phyloP scores from a whole-genome alignment of 1,140 invertebrate species.

The Littorina saxatilis region DNA sequence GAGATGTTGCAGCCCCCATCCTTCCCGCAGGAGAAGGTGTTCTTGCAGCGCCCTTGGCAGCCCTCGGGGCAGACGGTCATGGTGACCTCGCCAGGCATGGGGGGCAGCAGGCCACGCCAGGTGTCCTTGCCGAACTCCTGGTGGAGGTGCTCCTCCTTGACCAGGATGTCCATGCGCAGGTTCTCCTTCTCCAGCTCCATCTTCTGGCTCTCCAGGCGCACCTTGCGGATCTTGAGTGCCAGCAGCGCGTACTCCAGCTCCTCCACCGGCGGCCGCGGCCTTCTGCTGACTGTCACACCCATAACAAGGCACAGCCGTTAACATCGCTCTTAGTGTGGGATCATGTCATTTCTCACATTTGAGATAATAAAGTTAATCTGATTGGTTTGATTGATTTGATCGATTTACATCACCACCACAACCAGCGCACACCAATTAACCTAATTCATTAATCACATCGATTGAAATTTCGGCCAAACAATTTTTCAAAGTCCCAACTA shows the following conservation, averaged over 20 bases:
- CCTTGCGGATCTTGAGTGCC: constrained; percentile 1
- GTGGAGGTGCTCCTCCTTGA: constrained; percentile 8
- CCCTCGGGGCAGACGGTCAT: neutral
- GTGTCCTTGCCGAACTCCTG: neutral
- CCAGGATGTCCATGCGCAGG: constrained; percentile 23
- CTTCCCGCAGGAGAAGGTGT: too few species aligned
- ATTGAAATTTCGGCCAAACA: too few species aligned
- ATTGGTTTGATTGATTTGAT: too few species aligned
- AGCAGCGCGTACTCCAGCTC: constrained; percentile 11
- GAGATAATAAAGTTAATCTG: too few species aligned
- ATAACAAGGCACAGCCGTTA: too few species aligned
- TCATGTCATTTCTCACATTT: too few species aligned
- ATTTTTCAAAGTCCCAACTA: too few species aligned
- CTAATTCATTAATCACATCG: too few species aligned
- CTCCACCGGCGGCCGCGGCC: neutral
- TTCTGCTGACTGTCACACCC: too few species aligned
- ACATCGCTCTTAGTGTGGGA: too few species aligned
- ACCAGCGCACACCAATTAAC: too few species aligned
- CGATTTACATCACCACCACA: too few species aligned
- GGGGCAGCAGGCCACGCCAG: neutral
- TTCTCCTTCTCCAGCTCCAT: constrained; percentile 9
- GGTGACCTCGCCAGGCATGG: neutral
- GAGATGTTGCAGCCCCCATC: neutral
- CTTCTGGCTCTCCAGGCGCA: constrained; percentile 14
- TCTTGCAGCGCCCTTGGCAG: neutral